Evolutionary conservation across 1,140 invertebrate genomes (phyloP).

Genomic region (Metopolophium dirhodum): DNA sequence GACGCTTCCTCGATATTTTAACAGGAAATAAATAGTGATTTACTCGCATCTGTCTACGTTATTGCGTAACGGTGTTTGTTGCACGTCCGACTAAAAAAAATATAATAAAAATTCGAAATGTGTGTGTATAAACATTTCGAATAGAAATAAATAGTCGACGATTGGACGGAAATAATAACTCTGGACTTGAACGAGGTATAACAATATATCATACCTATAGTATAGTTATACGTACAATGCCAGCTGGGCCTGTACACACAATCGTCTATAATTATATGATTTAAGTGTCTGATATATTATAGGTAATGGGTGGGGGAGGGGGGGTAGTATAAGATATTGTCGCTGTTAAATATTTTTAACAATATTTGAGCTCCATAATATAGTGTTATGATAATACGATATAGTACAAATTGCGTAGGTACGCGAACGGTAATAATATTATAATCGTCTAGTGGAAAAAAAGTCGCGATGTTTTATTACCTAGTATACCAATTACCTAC

Average conservation of each 20-base stretch:
- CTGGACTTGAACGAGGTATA: background rate
- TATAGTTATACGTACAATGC: background rate
- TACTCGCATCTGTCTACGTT: conserved; percentile 35
- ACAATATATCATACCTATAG: background rate
- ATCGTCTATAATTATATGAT: background rate
- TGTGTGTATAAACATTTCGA: background rate
- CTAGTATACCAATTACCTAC: background rate
- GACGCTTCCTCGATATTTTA: background rate
- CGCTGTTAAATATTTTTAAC: background rate
- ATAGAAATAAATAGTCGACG: background rate
- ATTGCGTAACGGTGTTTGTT: background rate
- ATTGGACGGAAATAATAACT: background rate
- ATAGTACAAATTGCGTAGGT: too few relatives aligned
- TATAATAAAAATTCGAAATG: background rate
- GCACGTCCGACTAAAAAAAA: background rate
- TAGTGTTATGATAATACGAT: background rate
- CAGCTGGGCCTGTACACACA: background rate
- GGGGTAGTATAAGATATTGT: background rate
- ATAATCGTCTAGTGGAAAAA: too few relatives aligned
- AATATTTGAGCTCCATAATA: background rate
- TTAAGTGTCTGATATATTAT: background rate
- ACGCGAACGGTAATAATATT: too few relatives aligned
- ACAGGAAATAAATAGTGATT: conserved; percentile 38
- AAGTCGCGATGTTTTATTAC: too few relatives aligned
- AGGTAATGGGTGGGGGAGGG: background rate